Evolutionary conservation across 30 jellyfish, hydroid and myxozoan species (phyloP), one percentile per base, ranked within the genome.

Genomic region (Turritopsis rubra): DNA sequence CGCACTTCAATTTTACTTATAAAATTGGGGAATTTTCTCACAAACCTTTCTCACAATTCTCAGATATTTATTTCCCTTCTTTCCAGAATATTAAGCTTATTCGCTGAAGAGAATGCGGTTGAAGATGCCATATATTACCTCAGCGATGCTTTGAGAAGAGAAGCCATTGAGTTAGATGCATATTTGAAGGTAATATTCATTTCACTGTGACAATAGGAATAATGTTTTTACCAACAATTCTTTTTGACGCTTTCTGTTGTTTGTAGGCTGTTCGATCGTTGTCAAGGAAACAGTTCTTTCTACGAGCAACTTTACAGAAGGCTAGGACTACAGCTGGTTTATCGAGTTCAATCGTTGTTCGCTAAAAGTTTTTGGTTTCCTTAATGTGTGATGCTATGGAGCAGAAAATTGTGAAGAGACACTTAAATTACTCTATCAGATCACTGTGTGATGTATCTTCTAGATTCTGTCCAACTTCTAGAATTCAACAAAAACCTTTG

Each of bases 71-170:
- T n/a, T n/a, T n/a, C n/a, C n/a, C n/a, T n/a, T n/a, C n/a, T 8
- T 68, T 79, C 29, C 75, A 92, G 98, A 54, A 92, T 92, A 1
- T 83, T 92, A 41, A 79, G 82, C 21, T 75, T 92, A 26, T 92
- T 84, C 78, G 96, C 98, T 41, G 96, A 92, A 72, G 98, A 92
- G 60, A 92, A 85, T 66, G 98, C 98, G 0, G 96, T 92, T 18
- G 98, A 87, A 77, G 98, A 92, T 83, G 94, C 96, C 18, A 92
- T 92, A 26, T 92, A 88, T 85, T 88, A 88, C 81, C 87, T 92
- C 28, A 86, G 98, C 17, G 98, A 92, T 65, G 96, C 96, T 25
- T 72, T 92, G 65, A 81, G 96, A 25, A 80, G 91, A 65, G 98
- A 88, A 82, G 96, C 84, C 19, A 92, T 92, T 52, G 96, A 92